Conservation (phyloP, 1,140 invertebrate genomes). For the Stenopsyche tienmushanensis region DNA sequence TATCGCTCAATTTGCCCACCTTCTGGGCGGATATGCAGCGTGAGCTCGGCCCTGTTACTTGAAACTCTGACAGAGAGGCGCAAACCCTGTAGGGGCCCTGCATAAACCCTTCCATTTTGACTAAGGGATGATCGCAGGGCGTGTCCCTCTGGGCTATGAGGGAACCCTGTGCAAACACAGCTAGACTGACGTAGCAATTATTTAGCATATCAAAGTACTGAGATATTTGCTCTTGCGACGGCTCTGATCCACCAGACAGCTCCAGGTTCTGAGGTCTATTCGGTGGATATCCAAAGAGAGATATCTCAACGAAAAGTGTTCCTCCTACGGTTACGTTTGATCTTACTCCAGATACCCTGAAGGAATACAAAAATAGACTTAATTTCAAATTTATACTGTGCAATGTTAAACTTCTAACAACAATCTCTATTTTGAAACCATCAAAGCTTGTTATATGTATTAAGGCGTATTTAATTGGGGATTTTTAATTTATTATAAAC, state of each 20-base stretch:
- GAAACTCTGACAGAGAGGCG: constrained; percentile 51
- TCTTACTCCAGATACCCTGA: constrained; percentile 54
- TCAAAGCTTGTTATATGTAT: too few relatives aligned
- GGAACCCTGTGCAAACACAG: constrained; percentile 50
- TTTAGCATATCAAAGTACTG: constrained; percentile 43
- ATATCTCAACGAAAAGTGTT: constrained; percentile 51
- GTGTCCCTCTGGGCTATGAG: constrained; percentile 55
- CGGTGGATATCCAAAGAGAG: constrained; percentile 48
- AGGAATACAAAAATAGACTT: constrained; percentile 42
- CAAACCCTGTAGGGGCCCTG: constrained; percentile 55
- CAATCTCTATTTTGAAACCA: background rate
- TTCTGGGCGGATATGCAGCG: constrained; percentile 58
- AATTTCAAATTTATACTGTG: too few relatives aligned
- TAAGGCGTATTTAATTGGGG: too few relatives aligned
- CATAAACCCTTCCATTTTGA: constrained; percentile 55
- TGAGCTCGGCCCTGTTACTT: constrained; percentile 48
- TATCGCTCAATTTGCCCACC: constrained; percentile 47
- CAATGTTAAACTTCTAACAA: too few relatives aligned
- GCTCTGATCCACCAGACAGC: constrained; percentile 47
- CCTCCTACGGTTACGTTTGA: constrained; percentile 54
- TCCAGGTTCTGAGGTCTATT: constrained; percentile 44
- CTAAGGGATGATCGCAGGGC: constrained; percentile 48
- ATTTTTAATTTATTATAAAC: too few relatives aligned
- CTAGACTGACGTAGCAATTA: constrained; percentile 53
- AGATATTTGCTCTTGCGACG: constrained; percentile 43